Evolutionary conservation across 2,797 vertebrate species (phyloP), one percentile per base, ranked within the genome.

Genomic region (Xerus rutilus): DNA sequence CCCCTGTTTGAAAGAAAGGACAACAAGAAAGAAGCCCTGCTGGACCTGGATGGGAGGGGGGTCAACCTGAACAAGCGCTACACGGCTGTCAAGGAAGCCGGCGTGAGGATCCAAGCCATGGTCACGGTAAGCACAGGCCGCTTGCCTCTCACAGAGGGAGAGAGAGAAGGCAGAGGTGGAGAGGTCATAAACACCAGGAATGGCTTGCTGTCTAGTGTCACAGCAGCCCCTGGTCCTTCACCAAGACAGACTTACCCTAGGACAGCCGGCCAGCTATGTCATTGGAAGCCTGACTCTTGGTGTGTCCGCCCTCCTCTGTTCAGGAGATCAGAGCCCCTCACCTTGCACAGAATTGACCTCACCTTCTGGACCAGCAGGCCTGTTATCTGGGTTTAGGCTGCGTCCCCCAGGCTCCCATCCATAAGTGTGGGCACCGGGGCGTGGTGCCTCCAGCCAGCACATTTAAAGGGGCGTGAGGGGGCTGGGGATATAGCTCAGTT

Each of bases 1-100:
- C 98, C 98, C 0, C 52, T 99, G 94, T 98, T 99, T 62, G 98
- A 98, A 87, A 98, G 98, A 49, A 99, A 98, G 73, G 98, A 98
- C 97, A 98, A 95, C 64, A 99, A 99, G 85, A 97, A 98, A 18
- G 81, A 98, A 0, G 94, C 98, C 0, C 96, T 99, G 6, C 65
- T 99, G 59, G 98, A 99, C 97, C 86, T 99, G 78, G 98, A 98
- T 0, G 98, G 98, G 1, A 98, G 97, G 74, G 64, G 89, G 0
- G 28, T 21, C 1, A 72, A 96, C 30, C 94, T 99, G 35, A 86
- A 69, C 94, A 98, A 96, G 73, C 98, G 98, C 57, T 98, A 97
- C 7, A 6, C 91, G 0, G 78, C 57, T 0, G 95, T 99, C 0
- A 97, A 77, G 92, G 98, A 98, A 0, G 96, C 98, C 0, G 98